Base-by-base conservation (phyloP, 23 tunicate species). In the Phallusia fumigata region DNA sequence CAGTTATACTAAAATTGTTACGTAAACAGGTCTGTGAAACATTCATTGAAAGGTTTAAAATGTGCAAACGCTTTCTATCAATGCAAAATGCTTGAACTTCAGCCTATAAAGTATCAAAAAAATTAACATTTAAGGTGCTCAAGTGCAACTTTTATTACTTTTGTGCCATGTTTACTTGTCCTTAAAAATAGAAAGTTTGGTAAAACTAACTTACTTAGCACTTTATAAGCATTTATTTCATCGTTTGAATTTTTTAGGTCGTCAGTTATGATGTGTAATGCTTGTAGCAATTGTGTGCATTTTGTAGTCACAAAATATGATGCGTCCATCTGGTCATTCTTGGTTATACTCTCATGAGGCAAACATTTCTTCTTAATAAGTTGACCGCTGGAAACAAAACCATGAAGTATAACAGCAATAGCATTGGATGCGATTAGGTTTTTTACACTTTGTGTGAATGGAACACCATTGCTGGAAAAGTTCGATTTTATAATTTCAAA, bases 271-370 rank as follows among this genome's bases (percentile, higher is more conserved):
- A 36, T 22, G 35, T 49, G 47, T 0, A 85, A 83, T 28, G 69
- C 78, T 22, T 36, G 44, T 30, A 78, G 30, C 30, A 79, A 33
- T 34, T 50, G 40, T 65, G 64, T 45, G 33, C 78, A 78, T 19
- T 45, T 34, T 6, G 31, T 49, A 19, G 88, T 85, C 18, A 85
- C 45, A 65, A 33, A 85, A 79, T 85, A 85, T 18, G 64, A 74
- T 24, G 88, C 78, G 32, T 85, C 83, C 45, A 85, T 19, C 40
- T 85, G 88, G n/a, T 79, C 83, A 30, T 74, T 65, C n/a, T 85
- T 85, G 11, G 83, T 69, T 11, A 85, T 52, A 11, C 65, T 65
- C 65, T 85, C 88, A 28, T 85, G 83, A 10, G 16, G 35, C 31
- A 78, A 45, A 26, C 88, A 40, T 31, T 79, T 85, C 53, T 85